Percentiles rank a stretch among this genome's conserved stretches.
Evolutionary conservation across 2,797 vertebrate genomes (phyloP).

Genomic region (Dendrocincla fuliginosa): DNA sequence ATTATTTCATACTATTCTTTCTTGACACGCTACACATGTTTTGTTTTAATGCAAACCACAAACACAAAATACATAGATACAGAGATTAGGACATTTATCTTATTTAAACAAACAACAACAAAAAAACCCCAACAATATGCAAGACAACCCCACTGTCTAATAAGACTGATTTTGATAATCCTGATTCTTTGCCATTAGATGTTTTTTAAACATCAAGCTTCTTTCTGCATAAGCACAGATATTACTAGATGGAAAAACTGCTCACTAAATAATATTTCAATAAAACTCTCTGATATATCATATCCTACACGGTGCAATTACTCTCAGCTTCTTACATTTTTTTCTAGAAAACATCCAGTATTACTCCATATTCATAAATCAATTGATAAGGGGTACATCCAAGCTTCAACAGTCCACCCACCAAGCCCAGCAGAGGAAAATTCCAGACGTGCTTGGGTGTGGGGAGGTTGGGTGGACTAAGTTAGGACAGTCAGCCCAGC

Average conservation of each 20-base stretch:
- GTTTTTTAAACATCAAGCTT: neutral
- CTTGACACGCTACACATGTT: neutral
- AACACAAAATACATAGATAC: neutral
- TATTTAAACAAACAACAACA: neutral
- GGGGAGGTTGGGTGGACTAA: neutral
- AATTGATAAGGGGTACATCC: neutral
- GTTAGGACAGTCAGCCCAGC: neutral
- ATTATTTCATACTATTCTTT: conserved; percentile 25
- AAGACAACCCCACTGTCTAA: neutral
- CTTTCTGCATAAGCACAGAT: neutral
- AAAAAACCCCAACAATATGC: neutral
- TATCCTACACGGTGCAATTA: neutral
- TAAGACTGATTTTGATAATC: neutral
- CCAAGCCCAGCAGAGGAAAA: neutral
- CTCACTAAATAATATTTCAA: neutral
- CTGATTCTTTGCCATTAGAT: neutral
- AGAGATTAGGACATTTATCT: neutral
- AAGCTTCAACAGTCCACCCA: neutral
- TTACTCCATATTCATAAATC: neutral
- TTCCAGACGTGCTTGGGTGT: neutral
- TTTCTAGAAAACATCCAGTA: neutral
- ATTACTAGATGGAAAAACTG: neutral
- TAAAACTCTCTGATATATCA: neutral
- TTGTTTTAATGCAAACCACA: conserved; percentile 23
- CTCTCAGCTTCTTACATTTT: neutral